phyloP scores from a whole-genome alignment of 2,797 vertebrate species.

The Acanthopagrus latus region DNA sequence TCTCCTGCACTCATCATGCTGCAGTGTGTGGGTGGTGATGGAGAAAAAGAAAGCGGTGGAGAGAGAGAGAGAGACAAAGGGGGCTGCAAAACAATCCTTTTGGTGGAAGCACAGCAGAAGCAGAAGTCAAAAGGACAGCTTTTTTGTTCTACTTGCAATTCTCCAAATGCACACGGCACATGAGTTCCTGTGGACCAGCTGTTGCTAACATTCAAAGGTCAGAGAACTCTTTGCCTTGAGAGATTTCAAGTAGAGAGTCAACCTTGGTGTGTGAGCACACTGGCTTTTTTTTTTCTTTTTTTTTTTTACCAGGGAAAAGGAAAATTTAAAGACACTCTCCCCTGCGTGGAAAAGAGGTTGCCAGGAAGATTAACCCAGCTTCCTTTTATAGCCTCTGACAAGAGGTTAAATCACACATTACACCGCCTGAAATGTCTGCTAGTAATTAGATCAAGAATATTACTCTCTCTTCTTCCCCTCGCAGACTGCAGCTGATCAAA shows the following conservation, averaged over 20 bases:
- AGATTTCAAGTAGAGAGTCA: slow-evolving; percentile 67
- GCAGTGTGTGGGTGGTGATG: slow-evolving; percentile 67
- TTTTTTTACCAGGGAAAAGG: slow-evolving; percentile 70
- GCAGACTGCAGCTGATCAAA: slow-evolving; percentile 85
- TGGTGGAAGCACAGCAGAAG: slow-evolving; percentile 45
- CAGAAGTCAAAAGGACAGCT: slow-evolving; percentile 69
- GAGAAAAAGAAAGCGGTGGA: slow-evolving; percentile 41
- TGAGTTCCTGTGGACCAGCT: slow-evolving; percentile 63
- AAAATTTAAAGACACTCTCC: slow-evolving; percentile 79
- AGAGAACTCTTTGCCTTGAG: slow-evolving; percentile 70
- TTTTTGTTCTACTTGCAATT: slow-evolving; percentile 68
- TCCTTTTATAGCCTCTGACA: slow-evolving; percentile 88
- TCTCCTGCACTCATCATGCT: slow-evolving; percentile 63
- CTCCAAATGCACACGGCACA: slow-evolving; percentile 66
- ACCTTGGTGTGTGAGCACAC: slow-evolving; percentile 58
- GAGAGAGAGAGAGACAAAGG: slow-evolving; percentile 49
- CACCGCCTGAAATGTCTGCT: slow-evolving; percentile 83
- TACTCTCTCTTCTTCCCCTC: slow-evolving; percentile 76
- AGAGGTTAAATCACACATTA: slow-evolving; percentile 89
- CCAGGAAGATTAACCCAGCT: slow-evolving; percentile 88
- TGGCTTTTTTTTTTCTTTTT: slow-evolving; percentile 36
- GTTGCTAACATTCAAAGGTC: slow-evolving; percentile 80
- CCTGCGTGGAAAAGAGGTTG: slow-evolving; percentile 82
- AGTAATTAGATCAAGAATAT: slow-evolving; percentile 91
- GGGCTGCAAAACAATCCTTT: slow-evolving; percentile 64